Base-by-base conservation (phyloP, 2,888 invertebrate species). In the Drosophila eohydei region DNA sequence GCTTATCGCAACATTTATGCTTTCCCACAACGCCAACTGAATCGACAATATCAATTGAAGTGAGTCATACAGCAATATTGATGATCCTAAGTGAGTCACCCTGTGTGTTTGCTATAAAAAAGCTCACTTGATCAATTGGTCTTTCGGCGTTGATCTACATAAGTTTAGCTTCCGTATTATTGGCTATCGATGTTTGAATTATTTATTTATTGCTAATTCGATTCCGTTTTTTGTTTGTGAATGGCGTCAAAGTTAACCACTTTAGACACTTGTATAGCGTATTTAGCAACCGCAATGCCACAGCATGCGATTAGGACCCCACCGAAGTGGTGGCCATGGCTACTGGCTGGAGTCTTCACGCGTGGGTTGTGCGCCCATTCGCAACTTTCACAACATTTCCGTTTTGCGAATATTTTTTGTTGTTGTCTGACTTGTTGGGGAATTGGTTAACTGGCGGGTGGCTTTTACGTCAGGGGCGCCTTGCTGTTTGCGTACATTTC, bases 241-340 rank as follows among this genome's bases (percentile, higher is more conserved):
- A 88, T 83, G 88, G 86, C 77, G 76, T 56, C 72, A 71, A 72
- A 77, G 76, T 75, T 76, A 77, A 77, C 71, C 70, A 46, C 73
- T 68, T 77, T 58, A 41, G 52, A 58, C 59, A 71, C 51, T 65
- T 58, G 44, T 51, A 26, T 44, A 66, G 61, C 50, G 50, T 59
- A 71, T 71, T 51, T 40, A 54, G 57, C 56, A 57, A 63, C 63
- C 63, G 64, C 76, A 74, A 65, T 65, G 75, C 58, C 76, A 36
- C 61, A 50, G 62, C 70, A 75, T 80, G 80, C 62, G 80, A 80
- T 77, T 77, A 77, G 77, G 77, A 40, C 38, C 54, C 40, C 38
- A n/a, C 28, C 28, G 40, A 61, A 74, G 55, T 67, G 55, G 28
- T 32, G 57, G 71, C 51, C 34, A 71, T 56, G 63, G 41, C 51